These are phyloP conservation scores for Cacatua alba DNA, from an alignment of 2,113 vertebrate species.

Conservation along the genomic window DNA sequence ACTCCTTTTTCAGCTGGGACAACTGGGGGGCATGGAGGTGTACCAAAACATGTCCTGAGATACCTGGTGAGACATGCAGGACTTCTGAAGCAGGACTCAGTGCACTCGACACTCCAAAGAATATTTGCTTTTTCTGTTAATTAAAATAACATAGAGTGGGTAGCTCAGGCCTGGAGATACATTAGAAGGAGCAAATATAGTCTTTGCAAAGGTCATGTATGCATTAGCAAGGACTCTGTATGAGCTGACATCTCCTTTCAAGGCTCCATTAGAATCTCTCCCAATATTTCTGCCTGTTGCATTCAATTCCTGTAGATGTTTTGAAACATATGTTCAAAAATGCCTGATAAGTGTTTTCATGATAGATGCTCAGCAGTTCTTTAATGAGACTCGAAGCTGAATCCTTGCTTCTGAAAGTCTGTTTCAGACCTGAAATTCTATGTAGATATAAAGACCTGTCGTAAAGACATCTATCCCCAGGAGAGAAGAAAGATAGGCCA, in stretches of 20 bases:
- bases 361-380: neutral
- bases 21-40: neutral
- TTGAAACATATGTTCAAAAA: neutral
- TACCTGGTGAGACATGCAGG: neutral
- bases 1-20: neutral
- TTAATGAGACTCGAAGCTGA: neutral
- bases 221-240: neutral
- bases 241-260: neutral
- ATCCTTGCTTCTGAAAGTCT: neutral
- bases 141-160: fast-evolving
- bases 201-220: neutral
- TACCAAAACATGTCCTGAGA: neutral
- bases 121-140: neutral
- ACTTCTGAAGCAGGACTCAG: fast-evolving
- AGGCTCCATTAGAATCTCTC: neutral
- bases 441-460: neutral
- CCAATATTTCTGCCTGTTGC: neutral
- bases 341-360: neutral
- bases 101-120: neutral
- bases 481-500: neutral
- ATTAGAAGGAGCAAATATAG: neutral
- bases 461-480: neutral
- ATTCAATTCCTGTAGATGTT: neutral
- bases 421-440: neutral
- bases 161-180: neutral